These are phyloP conservation scores for Adelognathus sp. DNA, from an alignment of 2,888 invertebrate species.

Conservation along the genomic window DNA sequence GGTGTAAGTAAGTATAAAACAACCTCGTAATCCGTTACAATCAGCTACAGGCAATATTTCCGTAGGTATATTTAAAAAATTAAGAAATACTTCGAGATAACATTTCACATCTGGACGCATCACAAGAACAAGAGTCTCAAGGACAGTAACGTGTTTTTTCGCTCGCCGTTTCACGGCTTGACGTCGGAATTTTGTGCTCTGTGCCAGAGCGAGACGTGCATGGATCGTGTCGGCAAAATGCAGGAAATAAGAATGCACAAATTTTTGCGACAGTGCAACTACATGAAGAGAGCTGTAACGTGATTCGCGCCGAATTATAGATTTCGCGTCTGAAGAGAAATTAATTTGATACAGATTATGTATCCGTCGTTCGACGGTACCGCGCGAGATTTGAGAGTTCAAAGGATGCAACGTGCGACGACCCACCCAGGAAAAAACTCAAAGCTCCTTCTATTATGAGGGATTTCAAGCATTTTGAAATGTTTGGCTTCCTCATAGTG, in stretches of 20 bases:
- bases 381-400: neutral
- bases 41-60: no score
- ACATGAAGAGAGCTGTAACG: constrained; percentile 77
- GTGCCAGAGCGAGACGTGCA: constrained; percentile 85
- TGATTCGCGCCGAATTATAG: constrained; percentile 50
- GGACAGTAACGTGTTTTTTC: constrained; percentile 84
- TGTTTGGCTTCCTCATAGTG: no score
- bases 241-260: constrained; percentile 84
- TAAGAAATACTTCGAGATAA: constrained; percentile 83
- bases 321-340: neutral
- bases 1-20: no score
- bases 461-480: no score
- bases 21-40: no score
- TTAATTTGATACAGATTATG: neutral
- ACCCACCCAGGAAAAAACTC: no score
- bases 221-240: constrained; percentile 85
- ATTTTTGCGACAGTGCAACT: constrained; percentile 74
- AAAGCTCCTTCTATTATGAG: no score
- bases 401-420: no score
- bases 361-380: neutral
- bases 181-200: constrained; percentile 87
- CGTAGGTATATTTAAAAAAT: no score
- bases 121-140: constrained; percentile 85
- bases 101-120: constrained; percentile 87
- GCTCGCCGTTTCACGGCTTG: constrained; percentile 87